phyloP scores from a whole-genome alignment of 2,797 vertebrate species.

The Crocodylus rhombifer region DNA sequence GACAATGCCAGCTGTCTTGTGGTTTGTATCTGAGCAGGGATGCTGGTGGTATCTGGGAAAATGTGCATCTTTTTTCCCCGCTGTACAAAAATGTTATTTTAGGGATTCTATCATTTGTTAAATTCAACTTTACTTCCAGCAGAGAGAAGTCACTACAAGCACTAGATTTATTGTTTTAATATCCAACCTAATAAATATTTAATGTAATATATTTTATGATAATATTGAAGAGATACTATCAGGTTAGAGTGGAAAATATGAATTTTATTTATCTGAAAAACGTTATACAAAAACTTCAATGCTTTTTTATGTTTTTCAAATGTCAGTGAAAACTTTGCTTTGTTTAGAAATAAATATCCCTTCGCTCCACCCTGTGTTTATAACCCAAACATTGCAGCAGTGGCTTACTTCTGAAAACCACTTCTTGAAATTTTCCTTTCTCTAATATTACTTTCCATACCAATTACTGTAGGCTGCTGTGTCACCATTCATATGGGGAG shows the following conservation, averaged over 20 bases:
- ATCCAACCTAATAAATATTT: not conserved
- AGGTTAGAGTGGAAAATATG: not conserved
- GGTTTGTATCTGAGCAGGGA: not conserved
- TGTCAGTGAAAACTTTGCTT: not conserved
- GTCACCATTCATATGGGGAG: not conserved
- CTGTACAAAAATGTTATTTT: not conserved
- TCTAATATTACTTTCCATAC: not conserved
- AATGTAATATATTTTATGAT: not conserved
- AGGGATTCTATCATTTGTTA: not conserved
- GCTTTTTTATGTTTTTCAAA: not conserved
- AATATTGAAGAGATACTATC: not conserved
- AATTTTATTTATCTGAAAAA: not conserved
- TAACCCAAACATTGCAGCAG: not conserved
- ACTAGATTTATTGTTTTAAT: not conserved
- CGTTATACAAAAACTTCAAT: not conserved
- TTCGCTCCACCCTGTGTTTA: not conserved
- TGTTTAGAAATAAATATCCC: not conserved
- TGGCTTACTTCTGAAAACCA: not conserved
- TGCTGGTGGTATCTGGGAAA: not conserved
- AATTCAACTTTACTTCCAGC: not conserved
- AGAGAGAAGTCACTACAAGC: not conserved
- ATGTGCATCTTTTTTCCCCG: not conserved
- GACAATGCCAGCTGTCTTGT: conserved; percentile 13
- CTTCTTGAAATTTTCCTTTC: not conserved
- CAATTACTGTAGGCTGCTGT: not conserved